Percentiles rank a stretch among this genome's conserved stretches.
Evolutionary conservation across 2,797 vertebrate genomes (phyloP).

Genomic region (Pyrocephalus nanus): DNA sequence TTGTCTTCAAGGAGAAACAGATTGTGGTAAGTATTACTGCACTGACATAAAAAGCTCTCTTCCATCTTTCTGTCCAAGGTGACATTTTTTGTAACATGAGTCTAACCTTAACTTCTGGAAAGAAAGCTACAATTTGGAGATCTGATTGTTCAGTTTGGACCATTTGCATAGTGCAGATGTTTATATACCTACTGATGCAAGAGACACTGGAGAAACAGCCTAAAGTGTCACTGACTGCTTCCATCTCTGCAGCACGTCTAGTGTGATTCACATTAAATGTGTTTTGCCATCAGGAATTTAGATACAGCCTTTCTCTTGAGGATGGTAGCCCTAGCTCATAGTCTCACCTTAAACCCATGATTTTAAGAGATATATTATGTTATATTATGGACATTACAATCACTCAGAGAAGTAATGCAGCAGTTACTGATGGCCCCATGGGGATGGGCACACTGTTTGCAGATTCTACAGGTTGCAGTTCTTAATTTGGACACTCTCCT

Average conservation of each 20-base stretch:
- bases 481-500: not conserved
- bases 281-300: not conserved
- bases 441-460: not conserved
- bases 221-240: rapidly evolving
- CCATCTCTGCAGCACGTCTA: not conserved
- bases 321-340: not conserved
- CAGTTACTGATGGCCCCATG: rapidly evolving
- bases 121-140: not conserved
- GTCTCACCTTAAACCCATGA: not conserved
- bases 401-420: not conserved
- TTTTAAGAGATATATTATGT: not conserved
- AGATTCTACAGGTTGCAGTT: not conserved
- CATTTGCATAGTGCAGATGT: not conserved
- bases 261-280: not conserved
- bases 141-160: not conserved
- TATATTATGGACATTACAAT: not conserved
- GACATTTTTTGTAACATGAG: not conserved
- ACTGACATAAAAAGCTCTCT: not conserved
- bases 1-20: not conserved
- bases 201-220: not conserved
- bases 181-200: not conserved
- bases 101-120: not conserved
- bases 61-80: not conserved
- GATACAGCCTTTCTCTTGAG: not conserved
- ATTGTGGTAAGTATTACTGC: not conserved